These are phyloP conservation scores for Oreochromis mossambicus DNA, from an alignment of 2,797 vertebrate species.

Conservation along the genomic window DNA sequence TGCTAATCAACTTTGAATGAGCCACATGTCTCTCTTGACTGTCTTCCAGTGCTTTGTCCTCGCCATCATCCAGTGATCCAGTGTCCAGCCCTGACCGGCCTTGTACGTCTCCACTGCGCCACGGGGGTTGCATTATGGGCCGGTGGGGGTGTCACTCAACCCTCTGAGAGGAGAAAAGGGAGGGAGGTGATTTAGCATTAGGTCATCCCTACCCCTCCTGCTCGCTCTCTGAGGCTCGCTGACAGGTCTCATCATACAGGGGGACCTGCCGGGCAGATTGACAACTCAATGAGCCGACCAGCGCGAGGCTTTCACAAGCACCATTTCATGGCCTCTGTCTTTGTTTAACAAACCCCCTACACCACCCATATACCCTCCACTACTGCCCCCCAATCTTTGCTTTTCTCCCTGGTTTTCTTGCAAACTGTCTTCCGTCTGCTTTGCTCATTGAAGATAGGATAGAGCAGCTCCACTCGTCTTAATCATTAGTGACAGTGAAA, in stretches of 20 bases:
- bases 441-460: neutral
- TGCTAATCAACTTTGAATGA: neutral
- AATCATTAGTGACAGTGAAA: neutral
- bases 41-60: slow-evolving; percentile 4
- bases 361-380: neutral
- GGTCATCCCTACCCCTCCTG: slow-evolving; percentile 58
- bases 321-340: slow-evolving; percentile 70
- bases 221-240: slow-evolving; percentile 11
- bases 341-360: slow-evolving; percentile 46
- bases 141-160: slow-evolving; percentile 53
- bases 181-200: slow-evolving; percentile 48
- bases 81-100: slow-evolving; percentile 12
- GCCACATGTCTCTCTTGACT: neutral
- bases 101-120: slow-evolving; percentile 9
- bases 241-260: slow-evolving; percentile 67
- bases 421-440: neutral
- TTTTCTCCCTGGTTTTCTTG: neutral
- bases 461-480: neutral
- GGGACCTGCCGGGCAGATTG: slow-evolving; percentile 75
- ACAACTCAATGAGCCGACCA: slow-evolving; percentile 84
- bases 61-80: neutral
- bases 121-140: slow-evolving; percentile 22
- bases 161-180: slow-evolving; percentile 22
- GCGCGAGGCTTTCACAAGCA: slow-evolving; percentile 63
- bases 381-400: neutral